A percentile compares a stretch with the other conserved stretches of the same genome.
Evolutionary conservation across 2,797 vertebrate genomes (phyloP).

Genomic region (Perodicticus potto): DNA sequence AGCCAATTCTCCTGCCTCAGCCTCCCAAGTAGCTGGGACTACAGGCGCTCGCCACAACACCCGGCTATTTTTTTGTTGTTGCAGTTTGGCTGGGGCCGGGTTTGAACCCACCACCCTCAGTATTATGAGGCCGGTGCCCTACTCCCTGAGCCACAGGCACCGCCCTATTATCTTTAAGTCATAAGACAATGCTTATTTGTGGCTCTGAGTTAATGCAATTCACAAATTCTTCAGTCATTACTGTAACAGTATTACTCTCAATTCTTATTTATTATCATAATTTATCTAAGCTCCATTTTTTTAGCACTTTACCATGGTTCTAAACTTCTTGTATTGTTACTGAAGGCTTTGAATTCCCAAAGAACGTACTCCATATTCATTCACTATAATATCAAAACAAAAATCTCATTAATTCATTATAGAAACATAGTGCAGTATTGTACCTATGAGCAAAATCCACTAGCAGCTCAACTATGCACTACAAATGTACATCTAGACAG

Average conservation of each 20-base stretch:
- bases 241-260: background rate
- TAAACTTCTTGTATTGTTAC: background rate
- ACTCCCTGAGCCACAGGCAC: no score
- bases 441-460: background rate
- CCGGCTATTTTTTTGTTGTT: no score
- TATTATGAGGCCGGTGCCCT: no score
- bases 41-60: no score
- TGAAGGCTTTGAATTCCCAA: background rate
- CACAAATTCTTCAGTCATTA: slow-evolving; percentile 16
- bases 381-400: slow-evolving; percentile 21
- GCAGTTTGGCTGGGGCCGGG: no score
- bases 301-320: background rate
- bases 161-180: background rate
- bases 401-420: background rate
- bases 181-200: background rate
- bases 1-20: no score
- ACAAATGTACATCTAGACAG: background rate
- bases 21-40: no score
- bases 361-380: background rate
- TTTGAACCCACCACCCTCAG: no score
- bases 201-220: background rate
- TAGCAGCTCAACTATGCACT: background rate
- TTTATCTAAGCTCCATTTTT: background rate
- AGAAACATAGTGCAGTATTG: background rate
- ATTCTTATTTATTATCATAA: background rate